phyloP scores from a whole-genome alignment of 2,888 invertebrate species.

The Drosophila merina region DNA sequence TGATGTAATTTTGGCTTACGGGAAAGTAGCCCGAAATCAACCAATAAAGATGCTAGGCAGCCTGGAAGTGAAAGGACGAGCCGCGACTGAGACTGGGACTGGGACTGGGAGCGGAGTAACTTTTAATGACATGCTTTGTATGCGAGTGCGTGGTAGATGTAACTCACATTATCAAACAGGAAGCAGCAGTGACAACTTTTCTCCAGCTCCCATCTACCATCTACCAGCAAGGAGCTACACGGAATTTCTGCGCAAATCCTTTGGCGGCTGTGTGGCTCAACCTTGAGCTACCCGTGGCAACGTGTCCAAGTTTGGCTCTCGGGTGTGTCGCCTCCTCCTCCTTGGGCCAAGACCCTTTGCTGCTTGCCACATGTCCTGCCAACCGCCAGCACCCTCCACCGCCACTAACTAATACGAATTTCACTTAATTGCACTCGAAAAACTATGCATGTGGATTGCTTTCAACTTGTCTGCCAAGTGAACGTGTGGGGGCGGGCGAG shows the following conservation, averaged over 20 bases:
- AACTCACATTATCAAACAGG: conserved; percentile 67
- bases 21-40: conserved; percentile 25
- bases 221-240: not conserved
- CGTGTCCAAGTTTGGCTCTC: conserved; percentile 61
- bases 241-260: conserved; percentile 10
- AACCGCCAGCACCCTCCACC: conserved; percentile 1
- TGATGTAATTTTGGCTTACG: not conserved
- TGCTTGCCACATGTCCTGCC: conserved; percentile 47
- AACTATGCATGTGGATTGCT: conserved; percentile 72
- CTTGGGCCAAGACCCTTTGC: conserved; percentile 60
- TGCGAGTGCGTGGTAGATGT: conserved; percentile 70
- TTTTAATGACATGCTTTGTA: conserved; percentile 76
- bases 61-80: not conserved
- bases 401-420: conserved; percentile 68
- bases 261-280: conserved; percentile 25
- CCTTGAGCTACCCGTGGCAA: conserved; percentile 32
- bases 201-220: not conserved
- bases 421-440: conserved; percentile 75
- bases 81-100: too few relatives aligned
- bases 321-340: conserved; percentile 52
- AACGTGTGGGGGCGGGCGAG: conserved; percentile 14
- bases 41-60: conserved; percentile 1
- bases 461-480: conserved; percentile 64
- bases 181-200: conserved; percentile 55
- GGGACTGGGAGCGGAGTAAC: conserved; percentile 36